Percentiles rank a stretch among this genome's conserved stretches.
These are phyloP conservation scores for Gouania willdenowi DNA, from an alignment of 2,797 vertebrate species.

Conservation along the genomic window DNA sequence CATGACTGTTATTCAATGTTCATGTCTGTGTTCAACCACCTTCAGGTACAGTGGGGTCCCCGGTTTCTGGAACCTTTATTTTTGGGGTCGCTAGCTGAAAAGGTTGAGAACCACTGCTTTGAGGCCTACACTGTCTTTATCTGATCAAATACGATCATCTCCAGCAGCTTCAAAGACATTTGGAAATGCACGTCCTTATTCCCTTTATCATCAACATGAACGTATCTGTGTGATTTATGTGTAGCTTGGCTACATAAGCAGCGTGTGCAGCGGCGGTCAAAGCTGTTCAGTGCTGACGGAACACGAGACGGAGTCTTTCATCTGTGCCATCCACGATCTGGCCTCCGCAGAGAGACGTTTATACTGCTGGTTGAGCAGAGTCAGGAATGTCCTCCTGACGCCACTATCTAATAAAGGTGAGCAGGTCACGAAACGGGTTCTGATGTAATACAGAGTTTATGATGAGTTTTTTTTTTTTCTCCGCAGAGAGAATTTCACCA, in stretches of 20 bases:
- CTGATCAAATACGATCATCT: too few species aligned
- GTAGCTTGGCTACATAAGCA: conserved; percentile 89
- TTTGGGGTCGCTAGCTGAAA: too few species aligned
- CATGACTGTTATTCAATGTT: too few species aligned
- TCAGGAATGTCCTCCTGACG: conserved; percentile 83
- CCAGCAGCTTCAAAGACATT: too few species aligned
- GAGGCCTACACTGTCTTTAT: too few species aligned
- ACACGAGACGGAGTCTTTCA: conserved; percentile 89
- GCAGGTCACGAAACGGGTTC: not conserved
- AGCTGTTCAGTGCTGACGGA: conserved; percentile 82
- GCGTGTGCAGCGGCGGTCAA: conserved; percentile 82
- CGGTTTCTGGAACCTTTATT: too few species aligned
- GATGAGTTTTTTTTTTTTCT: not conserved
- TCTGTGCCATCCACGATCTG: conserved; percentile 88
- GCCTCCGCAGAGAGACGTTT: conserved; percentile 87
- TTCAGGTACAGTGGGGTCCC: too few species aligned
- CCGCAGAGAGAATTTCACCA: conserved; percentile 35
- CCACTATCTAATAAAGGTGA: conserved; percentile 71
- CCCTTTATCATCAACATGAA: too few species aligned
- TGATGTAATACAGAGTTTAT: not conserved
- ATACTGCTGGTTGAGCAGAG: conserved; percentile 80
- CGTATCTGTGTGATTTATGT: conserved; percentile 23
- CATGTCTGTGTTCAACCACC: too few species aligned
- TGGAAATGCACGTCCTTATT: too few species aligned
- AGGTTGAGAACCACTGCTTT: too few species aligned